Evolutionary conservation across 2,797 vertebrate genomes (phyloP), one percentile per base, ranked within the genome.

Genomic region (Urosaurus nigricauda): DNA sequence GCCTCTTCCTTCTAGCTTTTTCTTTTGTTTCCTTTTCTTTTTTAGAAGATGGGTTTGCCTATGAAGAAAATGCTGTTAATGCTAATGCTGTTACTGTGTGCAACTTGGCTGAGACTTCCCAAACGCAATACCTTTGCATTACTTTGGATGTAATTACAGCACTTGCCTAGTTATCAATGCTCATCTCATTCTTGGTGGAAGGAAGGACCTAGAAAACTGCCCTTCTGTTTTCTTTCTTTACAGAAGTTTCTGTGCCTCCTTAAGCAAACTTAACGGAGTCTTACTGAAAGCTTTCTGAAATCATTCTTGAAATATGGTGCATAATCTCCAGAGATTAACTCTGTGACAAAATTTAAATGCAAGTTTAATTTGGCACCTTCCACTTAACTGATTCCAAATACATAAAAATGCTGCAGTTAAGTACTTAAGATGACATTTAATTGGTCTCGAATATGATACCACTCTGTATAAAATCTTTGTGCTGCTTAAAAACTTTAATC

Each of bases 371-470:
- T 94, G 93, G 87, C 89, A 94, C 90, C 90, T 95, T 96, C 90
- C 90, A 93, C 82, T 95, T 94, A 94, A 88, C 92, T 88, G 92
- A 92, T 91, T 93, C 91, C 63, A 90, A 90, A 77, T n/a, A 84
- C 84, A 89, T 75, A 89, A 93, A 94, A 91, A 47, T 37, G 37
- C 58, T 92, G 90, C 65, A 43, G 84, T 88, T 92, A 92, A 93
- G 88, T 92, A 95, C 87, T 94, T 95, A 95, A 90, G 92, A 95
- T 94, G 93, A 90, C 88, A 94, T 93, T 94, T 93, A 95, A 93
- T 92, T 93, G 91, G 91, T 93, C 87, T 91, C 68, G 88, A 93
- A 84, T 86, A 91, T 92, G 85, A 78, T 85, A 90, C n/a, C 89
- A 51, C 79, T 93, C 86, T 85, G 53, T 88, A 51, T 93, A 94